phyloP scores from a whole-genome alignment of 23 tunicate species.

The Styela plicata region DNA sequence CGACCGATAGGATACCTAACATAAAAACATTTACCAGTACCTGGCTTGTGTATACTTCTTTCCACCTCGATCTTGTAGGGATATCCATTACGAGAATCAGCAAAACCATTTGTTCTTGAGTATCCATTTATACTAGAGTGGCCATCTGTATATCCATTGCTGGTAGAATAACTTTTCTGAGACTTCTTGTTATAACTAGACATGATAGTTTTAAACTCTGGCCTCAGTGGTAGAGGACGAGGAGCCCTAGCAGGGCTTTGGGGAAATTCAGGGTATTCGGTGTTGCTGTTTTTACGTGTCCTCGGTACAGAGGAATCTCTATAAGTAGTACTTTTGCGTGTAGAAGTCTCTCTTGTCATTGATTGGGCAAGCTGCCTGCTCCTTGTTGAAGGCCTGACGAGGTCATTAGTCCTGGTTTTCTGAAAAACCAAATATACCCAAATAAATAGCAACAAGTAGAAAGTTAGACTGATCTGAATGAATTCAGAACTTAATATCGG shows the following conservation, averaged over 20 bases:
- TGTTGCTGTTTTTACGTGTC: neutral
- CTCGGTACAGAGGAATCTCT: neutral
- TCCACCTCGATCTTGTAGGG: neutral
- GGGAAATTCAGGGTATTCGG: neutral
- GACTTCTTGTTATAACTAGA: neutral
- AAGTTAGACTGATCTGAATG: too few relatives aligned
- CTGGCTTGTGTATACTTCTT: neutral
- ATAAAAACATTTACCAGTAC: neutral
- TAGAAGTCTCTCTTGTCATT: neutral
- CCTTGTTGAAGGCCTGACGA: neutral
- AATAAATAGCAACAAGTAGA: too few relatives aligned
- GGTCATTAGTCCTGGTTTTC: neutral
- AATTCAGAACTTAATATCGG: too few relatives aligned
- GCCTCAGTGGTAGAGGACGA: neutral
- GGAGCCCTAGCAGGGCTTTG: neutral
- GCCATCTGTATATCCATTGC: neutral
- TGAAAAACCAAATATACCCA: too few relatives aligned
- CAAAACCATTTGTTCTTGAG: too few relatives aligned
- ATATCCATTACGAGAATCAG: too few relatives aligned
- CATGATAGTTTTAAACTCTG: neutral
- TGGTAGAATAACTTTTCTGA: neutral
- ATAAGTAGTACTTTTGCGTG: neutral
- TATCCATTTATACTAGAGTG: neutral
- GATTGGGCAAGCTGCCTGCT: neutral
- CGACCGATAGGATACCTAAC: too few relatives aligned